These are phyloP conservation scores for Parnassius glacialis DNA, from an alignment of 2,888 invertebrate species.

Conservation along the genomic window DNA sequence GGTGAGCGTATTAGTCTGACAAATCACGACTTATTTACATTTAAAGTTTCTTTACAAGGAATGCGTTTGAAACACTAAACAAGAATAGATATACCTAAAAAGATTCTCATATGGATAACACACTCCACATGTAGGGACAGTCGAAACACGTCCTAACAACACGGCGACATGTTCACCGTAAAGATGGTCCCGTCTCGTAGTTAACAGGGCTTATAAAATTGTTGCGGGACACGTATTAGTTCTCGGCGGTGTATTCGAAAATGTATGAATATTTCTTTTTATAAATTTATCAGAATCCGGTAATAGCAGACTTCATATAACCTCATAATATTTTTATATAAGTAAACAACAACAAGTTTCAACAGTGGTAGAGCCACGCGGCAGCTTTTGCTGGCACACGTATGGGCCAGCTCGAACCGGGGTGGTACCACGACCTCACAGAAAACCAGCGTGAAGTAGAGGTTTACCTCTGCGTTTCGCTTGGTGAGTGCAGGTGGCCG, in stretches of 20 bases:
- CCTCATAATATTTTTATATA: too few relatives aligned
- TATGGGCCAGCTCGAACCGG: too few relatives aligned
- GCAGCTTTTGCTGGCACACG: too few relatives aligned
- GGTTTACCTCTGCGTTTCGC: too few relatives aligned
- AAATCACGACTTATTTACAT: constrained; percentile 15
- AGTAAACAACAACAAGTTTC: too few relatives aligned
- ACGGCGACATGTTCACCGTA: constrained; percentile 21
- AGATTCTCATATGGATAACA: not conserved
- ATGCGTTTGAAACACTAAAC: not conserved
- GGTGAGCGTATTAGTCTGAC: constrained; percentile 8
- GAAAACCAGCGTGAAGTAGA: too few relatives aligned
- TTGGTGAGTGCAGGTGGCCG: too few relatives aligned
- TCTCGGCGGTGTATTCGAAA: constrained; percentile 6
- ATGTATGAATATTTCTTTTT: constrained; percentile 24
- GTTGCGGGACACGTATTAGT: constrained; percentile 13
- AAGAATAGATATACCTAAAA: too few relatives aligned
- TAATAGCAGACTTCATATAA: too few relatives aligned
- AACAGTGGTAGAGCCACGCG: too few relatives aligned
- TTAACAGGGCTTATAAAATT: constrained; percentile 13
- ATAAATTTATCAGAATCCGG: not conserved
- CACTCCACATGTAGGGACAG: constrained; percentile 11
- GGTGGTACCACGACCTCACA: too few relatives aligned
- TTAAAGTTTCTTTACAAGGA: not conserved
- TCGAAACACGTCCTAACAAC: constrained; percentile 14
- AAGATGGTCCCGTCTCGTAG: constrained; percentile 13